Conservation (phyloP, 1,140 invertebrate species). For the Thaumatotibia leucotreta region DNA sequence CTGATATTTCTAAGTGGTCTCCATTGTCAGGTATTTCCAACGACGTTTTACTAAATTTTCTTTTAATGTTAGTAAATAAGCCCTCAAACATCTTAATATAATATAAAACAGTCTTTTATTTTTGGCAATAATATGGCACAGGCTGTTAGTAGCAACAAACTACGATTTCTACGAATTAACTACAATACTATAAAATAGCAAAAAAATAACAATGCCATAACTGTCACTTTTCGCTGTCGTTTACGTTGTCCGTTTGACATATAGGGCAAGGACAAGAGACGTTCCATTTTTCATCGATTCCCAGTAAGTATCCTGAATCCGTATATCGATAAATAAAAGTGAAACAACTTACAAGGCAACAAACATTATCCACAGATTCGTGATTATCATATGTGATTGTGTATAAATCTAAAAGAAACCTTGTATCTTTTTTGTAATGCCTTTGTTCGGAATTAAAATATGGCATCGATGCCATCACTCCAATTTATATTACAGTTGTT, state of each 20-base stretch:
- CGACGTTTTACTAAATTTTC: conserved; percentile 76
- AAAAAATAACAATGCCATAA: conserved; percentile 22
- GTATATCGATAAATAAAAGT: conserved; percentile 16
- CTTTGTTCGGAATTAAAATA: conserved; percentile 77
- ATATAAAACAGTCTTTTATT: conserved; percentile 58
- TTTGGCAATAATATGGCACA: conserved; percentile 60
- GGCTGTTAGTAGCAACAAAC: conserved; percentile 21
- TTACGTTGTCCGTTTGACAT: conserved; percentile 47
- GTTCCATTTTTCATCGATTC: conserved; percentile 43
- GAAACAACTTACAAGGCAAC: conserved; percentile 64
- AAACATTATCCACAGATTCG: conserved; percentile 81
- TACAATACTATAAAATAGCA: conserved; percentile 26
- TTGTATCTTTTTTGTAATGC: conserved; percentile 91
- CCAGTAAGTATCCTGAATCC: neutral
- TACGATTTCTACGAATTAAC: no score
- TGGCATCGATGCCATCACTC: conserved; percentile 69
- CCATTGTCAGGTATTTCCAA: conserved; percentile 34
- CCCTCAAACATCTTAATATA: conserved; percentile 64
- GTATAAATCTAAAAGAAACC: conserved; percentile 88
- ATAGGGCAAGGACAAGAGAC: conserved; percentile 66
- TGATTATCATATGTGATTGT: conserved; percentile 89
- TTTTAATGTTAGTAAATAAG: conserved; percentile 62
- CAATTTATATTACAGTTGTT: neutral
- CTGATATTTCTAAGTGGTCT: conserved; percentile 53
- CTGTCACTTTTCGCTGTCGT: conserved; percentile 44